A percentile compares a stretch with the other conserved stretches of the same genome.
Conservation (phyloP, 2,113 vertebrate genomes). For the Halcyon senegalensis region DNA sequence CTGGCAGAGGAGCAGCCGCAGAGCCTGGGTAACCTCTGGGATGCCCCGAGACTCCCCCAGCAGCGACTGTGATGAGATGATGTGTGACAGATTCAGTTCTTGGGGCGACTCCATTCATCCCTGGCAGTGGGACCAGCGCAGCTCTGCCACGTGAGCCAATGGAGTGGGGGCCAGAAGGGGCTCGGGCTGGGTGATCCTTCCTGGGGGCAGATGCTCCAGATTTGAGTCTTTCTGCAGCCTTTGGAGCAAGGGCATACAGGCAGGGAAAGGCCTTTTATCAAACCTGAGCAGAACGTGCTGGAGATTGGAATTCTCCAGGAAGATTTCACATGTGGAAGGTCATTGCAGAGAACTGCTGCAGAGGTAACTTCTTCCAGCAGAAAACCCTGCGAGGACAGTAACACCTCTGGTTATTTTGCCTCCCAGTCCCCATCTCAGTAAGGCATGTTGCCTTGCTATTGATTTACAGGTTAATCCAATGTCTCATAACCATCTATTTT, state of each 20-base stretch:
- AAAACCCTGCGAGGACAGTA: rapidly evolving
- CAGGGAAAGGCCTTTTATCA: neutral
- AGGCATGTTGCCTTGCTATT: rapidly evolving
- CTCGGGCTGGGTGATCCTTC: rapidly evolving
- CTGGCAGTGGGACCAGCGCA: neutral
- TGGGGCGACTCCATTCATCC: neutral
- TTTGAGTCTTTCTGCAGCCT: rapidly evolving
- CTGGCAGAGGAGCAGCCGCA: neutral
- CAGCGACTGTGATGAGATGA: neutral
- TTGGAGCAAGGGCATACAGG: neutral
- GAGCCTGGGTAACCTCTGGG: neutral
- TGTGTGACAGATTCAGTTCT: neutral
- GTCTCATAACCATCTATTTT: neutral
- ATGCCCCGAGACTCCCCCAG: neutral
- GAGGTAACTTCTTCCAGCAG: no score
- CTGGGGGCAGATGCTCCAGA: neutral
- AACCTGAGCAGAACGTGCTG: neutral
- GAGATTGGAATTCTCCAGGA: neutral
- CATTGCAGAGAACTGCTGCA: neutral
- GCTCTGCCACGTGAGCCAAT: neutral
- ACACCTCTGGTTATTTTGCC: neutral
- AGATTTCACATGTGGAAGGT: neutral
- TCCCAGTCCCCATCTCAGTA: neutral
- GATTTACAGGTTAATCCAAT: neutral
- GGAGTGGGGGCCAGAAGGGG: rapidly evolving